Conservation (phyloP, 2,797 vertebrate genomes). For the Odontamblyopus rebecca region DNA sequence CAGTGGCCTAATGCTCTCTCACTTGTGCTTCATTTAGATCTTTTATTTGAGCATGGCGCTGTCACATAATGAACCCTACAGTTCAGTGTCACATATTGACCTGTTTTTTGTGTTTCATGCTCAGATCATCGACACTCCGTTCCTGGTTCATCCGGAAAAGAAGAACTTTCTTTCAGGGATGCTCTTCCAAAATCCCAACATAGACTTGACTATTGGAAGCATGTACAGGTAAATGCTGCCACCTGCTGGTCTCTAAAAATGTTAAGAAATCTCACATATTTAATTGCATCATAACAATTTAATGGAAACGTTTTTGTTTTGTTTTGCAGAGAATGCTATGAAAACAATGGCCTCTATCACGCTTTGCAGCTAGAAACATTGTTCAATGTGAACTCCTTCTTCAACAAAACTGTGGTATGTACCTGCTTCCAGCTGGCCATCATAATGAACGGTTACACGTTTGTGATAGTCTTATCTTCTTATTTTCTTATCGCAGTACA, state of each 20-base stretch:
- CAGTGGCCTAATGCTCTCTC: slow-evolving; percentile 1
- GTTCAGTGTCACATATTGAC: slow-evolving; percentile 17
- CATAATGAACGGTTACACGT: background rate
- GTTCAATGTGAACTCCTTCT: slow-evolving; percentile 85
- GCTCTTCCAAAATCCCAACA: slow-evolving; percentile 85
- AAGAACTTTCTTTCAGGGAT: slow-evolving; percentile 89
- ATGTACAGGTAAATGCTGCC: slow-evolving; percentile 86
- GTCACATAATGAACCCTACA: slow-evolving; percentile 12
- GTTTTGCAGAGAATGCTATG: slow-evolving; percentile 84
- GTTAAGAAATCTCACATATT: background rate
- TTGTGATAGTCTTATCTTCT: background rate
- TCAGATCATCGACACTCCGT: slow-evolving; percentile 93
- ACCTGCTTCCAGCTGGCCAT: background rate
- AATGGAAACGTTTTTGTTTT: background rate
- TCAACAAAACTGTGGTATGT: slow-evolving; percentile 85
- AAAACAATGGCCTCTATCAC: slow-evolving; percentile 89
- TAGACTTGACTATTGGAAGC: slow-evolving; percentile 89
- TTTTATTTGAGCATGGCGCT: slow-evolving; percentile 7
- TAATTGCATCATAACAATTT: background rate
- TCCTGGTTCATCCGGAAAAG: slow-evolving; percentile 85
- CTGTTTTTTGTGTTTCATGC: slow-evolving; percentile 22
- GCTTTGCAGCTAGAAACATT: slow-evolving; percentile 87
- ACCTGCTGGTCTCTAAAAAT: background rate
- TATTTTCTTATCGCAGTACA: slow-evolving; percentile 75
- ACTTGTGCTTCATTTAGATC: slow-evolving; percentile 12